Evolutionary conservation across 2,113 vertebrate genomes (phyloP).

Genomic region (Lathamus discolor): DNA sequence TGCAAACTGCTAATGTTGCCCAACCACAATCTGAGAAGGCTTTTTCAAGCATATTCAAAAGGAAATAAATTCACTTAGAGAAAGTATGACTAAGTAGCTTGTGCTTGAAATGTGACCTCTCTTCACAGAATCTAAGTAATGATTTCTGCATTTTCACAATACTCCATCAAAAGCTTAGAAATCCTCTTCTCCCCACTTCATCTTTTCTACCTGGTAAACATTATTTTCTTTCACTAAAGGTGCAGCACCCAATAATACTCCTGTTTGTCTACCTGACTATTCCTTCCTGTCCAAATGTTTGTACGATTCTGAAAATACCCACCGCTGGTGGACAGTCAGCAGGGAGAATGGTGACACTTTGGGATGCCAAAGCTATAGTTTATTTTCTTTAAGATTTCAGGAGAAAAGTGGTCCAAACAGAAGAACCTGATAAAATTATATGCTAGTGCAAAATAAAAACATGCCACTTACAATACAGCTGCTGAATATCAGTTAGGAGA

Average conservation of each 20-base stretch:
- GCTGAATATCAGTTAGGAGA: slow-evolving; percentile 7
- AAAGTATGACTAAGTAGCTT: slow-evolving; percentile 23
- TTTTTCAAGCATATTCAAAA: background rate
- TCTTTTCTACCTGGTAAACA: background rate
- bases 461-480: background rate
- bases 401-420: background rate
- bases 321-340: background rate
- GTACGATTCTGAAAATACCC: background rate
- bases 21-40: background rate
- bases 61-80: slow-evolving; percentile 25
- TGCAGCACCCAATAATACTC: background rate
- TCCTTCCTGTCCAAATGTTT: background rate
- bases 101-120: background rate
- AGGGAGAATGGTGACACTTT: background rate
- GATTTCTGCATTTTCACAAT: background rate
- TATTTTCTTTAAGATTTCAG: background rate
- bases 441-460: background rate
- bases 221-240: background rate
- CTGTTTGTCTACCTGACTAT: background rate
- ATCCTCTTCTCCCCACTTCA: background rate
- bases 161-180: slow-evolving; percentile 7
- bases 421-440: background rate
- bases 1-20: background rate
- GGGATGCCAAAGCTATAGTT: background rate
- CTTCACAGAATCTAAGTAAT: background rate